Conservation (phyloP, 2,888 invertebrate species). For the Ptychoptera contaminata region DNA sequence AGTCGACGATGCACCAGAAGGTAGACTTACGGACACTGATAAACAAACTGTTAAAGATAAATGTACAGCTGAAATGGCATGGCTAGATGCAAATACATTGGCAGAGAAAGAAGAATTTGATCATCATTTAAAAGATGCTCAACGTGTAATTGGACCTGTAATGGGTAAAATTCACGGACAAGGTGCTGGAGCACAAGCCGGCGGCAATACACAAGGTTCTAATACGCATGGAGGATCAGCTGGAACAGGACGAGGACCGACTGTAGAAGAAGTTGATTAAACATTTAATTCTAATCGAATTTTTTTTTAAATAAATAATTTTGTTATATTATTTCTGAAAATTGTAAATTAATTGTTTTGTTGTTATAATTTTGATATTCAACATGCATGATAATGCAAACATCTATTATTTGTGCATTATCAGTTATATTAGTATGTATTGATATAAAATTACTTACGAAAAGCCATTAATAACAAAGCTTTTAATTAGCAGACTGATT, state of each 20-base stretch:
- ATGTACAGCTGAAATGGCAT: constrained; percentile 52
- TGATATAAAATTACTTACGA: no score
- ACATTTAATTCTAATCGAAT: constrained; percentile 4
- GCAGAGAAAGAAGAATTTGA: constrained; percentile 69
- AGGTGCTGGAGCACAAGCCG: constrained; percentile 51
- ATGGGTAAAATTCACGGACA: constrained; percentile 73
- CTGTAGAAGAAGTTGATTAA: constrained; percentile 57
- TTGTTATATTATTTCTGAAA: no score
- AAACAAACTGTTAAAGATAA: constrained; percentile 49
- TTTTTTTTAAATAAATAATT: neutral
- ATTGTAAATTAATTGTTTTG: no score
- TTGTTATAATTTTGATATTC: no score
- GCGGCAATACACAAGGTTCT: constrained; percentile 16
- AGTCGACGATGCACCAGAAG: constrained; percentile 43
- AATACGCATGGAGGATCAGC: constrained; percentile 18
- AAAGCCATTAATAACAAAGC: no score
- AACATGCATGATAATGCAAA: no score
- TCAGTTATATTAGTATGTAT: no score
- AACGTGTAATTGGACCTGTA: constrained; percentile 57
- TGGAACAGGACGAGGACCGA: constrained; percentile 36
- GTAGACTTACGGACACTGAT: constrained; percentile 53
- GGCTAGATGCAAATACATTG: constrained; percentile 66
- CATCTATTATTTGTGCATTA: no score
- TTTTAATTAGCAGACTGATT: no score
- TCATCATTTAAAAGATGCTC: constrained; percentile 56